phyloP scores from a whole-genome alignment of 1,140 invertebrate genomes.

The Hylaeus volcanicus region DNA sequence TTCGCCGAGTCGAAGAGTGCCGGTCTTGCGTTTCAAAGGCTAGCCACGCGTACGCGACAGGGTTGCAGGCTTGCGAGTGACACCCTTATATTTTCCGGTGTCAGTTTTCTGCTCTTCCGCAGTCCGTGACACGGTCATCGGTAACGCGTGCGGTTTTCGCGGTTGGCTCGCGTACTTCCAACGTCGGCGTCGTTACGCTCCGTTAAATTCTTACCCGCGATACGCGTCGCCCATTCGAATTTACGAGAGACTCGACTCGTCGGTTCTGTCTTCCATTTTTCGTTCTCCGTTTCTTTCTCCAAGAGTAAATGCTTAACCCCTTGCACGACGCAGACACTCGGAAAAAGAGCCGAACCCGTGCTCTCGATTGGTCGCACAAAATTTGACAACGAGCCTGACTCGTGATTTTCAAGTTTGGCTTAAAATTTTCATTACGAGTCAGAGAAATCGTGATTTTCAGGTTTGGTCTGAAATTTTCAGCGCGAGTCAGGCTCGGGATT shows the following conservation, averaged over 20 bases:
- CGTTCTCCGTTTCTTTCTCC: no score
- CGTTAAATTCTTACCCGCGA: constrained; percentile 40
- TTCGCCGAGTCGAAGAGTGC: background rate
- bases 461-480: no score
- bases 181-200: constrained; percentile 24
- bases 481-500: no score
- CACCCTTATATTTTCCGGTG: constrained; percentile 44
- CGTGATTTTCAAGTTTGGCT: no score
- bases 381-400: no score
- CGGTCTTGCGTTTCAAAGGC: background rate
- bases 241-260: background rate
- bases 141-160: constrained; percentile 53
- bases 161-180: constrained; percentile 28
- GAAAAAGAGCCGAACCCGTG: no score
- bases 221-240: constrained; percentile 41
- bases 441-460: no score
- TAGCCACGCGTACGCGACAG: background rate
- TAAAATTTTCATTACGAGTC: no score
- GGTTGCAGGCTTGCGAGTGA: constrained; percentile 31
- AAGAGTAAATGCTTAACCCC: constrained; percentile 5
- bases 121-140: constrained; percentile 1
- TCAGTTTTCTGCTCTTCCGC: constrained; percentile 18
- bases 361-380: no score
- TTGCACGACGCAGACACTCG: no score
- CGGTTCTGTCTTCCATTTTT: background rate